phyloP scores from a whole-genome alignment of 2,113 vertebrate species.

The Choloepus hoffmanni region DNA sequence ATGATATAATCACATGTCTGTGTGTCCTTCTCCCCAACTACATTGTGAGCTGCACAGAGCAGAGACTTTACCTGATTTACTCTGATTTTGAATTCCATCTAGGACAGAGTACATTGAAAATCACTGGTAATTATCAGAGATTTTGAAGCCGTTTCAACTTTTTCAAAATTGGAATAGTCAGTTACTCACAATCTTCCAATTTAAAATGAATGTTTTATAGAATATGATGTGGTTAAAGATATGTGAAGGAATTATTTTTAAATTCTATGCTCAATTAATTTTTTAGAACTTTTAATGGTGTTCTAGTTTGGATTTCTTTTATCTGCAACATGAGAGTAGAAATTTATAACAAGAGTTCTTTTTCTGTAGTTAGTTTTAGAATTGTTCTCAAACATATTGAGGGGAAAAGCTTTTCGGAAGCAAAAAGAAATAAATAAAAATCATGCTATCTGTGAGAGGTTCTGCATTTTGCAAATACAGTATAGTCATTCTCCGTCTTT shows the following conservation, averaged over 20 bases:
- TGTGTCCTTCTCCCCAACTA: fast-evolving
- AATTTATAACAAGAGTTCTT: not conserved
- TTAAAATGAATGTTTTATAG: slow-evolving; percentile 3
- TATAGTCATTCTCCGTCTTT: not conserved
- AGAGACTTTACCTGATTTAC: not conserved
- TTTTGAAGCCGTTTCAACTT: not conserved
- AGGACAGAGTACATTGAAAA: not conserved
- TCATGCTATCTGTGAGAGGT: not conserved
- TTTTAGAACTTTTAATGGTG: not conserved
- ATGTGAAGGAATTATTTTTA: not conserved
- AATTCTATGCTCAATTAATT: not conserved
- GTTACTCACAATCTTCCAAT: not conserved
- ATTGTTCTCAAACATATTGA: not conserved
- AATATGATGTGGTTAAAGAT: not conserved
- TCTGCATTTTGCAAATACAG: not conserved
- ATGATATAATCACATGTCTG: not conserved
- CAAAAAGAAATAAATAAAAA: not conserved
- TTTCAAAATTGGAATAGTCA: not conserved
- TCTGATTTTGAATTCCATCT: not conserved
- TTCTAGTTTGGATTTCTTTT: slow-evolving; percentile 12
- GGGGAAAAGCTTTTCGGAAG: not conserved
- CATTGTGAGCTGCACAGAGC: not conserved
- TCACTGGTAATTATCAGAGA: not conserved
- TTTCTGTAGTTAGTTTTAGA: not conserved
- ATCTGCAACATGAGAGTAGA: slow-evolving; percentile 19